phyloP scores from a whole-genome alignment of 2,113 vertebrate species.

The Fulmarus glacialis region DNA sequence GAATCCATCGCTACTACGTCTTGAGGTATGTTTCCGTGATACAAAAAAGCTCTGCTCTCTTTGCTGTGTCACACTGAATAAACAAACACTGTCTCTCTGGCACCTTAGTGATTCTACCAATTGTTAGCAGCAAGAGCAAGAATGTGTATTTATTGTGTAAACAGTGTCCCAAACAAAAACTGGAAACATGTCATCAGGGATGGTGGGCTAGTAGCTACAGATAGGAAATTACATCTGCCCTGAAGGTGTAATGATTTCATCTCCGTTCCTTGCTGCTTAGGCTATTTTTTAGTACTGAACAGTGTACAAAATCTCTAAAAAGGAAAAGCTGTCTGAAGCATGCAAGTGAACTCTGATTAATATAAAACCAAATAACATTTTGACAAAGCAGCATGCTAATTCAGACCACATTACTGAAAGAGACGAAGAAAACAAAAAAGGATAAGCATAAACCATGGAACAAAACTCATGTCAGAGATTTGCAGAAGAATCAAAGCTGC shows the following conservation, averaged over 20 bases:
- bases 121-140: background rate
- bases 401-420: background rate
- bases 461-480: background rate
- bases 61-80: background rate
- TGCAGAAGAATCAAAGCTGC: slow-evolving; percentile 7
- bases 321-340: background rate
- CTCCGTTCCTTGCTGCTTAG: background rate
- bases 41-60: background rate
- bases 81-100: background rate
- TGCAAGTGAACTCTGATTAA: background rate
- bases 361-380: background rate
- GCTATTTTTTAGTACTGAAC: background rate
- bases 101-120: background rate
- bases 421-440: background rate
- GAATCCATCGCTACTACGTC: rapidly evolving
- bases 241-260: background rate
- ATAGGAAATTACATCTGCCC: background rate
- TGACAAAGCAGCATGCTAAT: background rate
- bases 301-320: background rate
- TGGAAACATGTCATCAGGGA: background rate
- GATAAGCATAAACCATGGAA: background rate
- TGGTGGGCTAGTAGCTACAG: background rate
- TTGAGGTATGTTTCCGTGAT: background rate
- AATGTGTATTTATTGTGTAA: background rate
- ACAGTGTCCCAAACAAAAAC: background rate